These are phyloP conservation scores for Callipepla californica DNA, from an alignment of 2,113 vertebrate genomes.

Conservation along the genomic window DNA sequence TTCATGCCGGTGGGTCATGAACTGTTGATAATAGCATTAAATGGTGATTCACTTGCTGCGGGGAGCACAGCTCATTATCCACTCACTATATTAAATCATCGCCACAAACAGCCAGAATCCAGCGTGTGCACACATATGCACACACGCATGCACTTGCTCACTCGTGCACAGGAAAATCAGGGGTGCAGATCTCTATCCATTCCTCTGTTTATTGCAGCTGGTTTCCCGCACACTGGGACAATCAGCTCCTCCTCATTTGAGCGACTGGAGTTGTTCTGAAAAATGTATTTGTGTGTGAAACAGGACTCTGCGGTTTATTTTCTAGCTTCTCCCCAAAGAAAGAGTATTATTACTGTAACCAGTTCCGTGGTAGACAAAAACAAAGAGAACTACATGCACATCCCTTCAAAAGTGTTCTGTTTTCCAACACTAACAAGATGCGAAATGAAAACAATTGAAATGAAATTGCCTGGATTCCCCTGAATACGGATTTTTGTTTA, in stretches of 20 bases:
- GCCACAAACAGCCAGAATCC: conserved; percentile 67
- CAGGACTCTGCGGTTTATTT: not conserved
- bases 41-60: conserved; percentile 81
- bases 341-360: not conserved
- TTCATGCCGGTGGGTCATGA: conserved; percentile 85
- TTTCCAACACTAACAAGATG: not conserved
- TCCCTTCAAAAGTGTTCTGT: not conserved
- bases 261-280: not conserved
- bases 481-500: conserved; percentile 36
- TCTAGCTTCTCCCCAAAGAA: not conserved
- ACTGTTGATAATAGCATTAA: conserved; percentile 87
- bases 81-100: conserved; percentile 82
- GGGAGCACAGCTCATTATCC: conserved; percentile 83
- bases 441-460: conserved; percentile 33
- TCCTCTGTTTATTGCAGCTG: not conserved
- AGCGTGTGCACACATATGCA: not conserved
- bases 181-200: not conserved
- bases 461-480: not conserved
- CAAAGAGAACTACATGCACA: not conserved
- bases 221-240: not conserved
- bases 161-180: not conserved
- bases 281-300: not conserved
- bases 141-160: not conserved
- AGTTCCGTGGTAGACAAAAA: not conserved
- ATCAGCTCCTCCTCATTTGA: not conserved